A percentile compares a stretch with the other conserved stretches of the same genome.
These are phyloP conservation scores for Falco peregrinus DNA, from an alignment of 2,797 vertebrate species.

Conservation along the genomic window DNA sequence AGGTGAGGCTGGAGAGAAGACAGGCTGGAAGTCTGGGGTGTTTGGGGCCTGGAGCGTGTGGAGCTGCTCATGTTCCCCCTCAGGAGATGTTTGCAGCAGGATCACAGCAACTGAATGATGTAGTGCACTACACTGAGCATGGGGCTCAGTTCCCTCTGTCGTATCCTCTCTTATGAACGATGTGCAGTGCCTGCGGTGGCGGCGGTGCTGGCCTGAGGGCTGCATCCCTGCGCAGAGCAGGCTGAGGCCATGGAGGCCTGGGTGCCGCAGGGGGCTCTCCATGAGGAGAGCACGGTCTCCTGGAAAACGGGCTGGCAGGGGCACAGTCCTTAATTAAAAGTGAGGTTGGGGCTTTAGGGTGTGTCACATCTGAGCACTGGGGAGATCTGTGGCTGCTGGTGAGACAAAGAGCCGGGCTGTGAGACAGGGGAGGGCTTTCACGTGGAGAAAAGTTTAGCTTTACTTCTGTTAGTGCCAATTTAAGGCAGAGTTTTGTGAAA, in stretches of 20 bases:
- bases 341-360: neutral
- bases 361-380: rapidly evolving
- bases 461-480: neutral
- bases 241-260: neutral
- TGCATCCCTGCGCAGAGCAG: rapidly evolving
- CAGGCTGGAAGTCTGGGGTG: neutral
- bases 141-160: too few relatives aligned
- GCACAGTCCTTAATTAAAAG: neutral
- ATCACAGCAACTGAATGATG: too few relatives aligned
- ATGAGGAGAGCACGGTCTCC: neutral
- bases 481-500: neutral
- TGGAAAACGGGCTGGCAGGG: neutral
- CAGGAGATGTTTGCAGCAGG: neutral
- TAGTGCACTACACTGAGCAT: rapidly evolving
- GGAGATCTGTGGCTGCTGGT: neutral
- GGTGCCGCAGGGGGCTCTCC: rapidly evolving
- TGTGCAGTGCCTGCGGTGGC: rapidly evolving
- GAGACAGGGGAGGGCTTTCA: neutral
- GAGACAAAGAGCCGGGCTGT: neutral
- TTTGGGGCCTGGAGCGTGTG: neutral
- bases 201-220: neutral
- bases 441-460: neutral
- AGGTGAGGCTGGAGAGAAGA: neutral
- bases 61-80: neutral
- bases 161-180: rapidly evolving